Evolutionary conservation across 2,113 vertebrate species (phyloP).

Genomic region (Maccullochella peelii): DNA sequence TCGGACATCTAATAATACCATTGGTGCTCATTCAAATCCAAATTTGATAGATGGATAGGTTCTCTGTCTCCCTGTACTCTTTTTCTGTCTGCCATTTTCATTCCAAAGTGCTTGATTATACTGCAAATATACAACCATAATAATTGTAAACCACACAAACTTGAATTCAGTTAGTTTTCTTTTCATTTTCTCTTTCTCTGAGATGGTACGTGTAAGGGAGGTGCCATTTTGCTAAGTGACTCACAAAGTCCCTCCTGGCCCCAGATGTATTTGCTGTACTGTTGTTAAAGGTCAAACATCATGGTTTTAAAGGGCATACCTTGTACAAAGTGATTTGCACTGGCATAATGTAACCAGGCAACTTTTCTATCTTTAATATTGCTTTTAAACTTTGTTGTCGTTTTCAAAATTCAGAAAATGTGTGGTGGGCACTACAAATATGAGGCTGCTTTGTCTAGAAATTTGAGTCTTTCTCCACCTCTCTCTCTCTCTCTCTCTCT

Average conservation of each 20-base stretch:
- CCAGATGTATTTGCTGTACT: constrained; percentile 28
- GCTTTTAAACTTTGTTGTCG: too few species aligned
- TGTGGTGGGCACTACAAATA: neutral
- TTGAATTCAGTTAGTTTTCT: neutral
- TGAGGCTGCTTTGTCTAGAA: neutral
- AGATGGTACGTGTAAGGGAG: neutral
- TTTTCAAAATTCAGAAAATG: neutral
- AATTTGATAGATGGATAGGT: neutral
- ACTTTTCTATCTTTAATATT: neutral
- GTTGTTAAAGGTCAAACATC: constrained; percentile 57
- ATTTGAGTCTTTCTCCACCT: neutral
- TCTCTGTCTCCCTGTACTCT: neutral
- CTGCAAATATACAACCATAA: neutral
- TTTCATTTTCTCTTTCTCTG: neutral
- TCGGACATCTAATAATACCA: neutral
- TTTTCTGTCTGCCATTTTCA: neutral
- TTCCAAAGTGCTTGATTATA: constrained; percentile 1
- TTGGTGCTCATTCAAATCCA: neutral
- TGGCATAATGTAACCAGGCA: neutral
- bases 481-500: neutral
- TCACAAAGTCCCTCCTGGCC: constrained; percentile 9
- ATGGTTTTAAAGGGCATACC: constrained; percentile 54
- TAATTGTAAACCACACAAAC: neutral
- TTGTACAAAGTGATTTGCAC: constrained; percentile 20
- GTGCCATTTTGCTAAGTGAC: constrained; percentile 20